A percentile compares a stretch with the other conserved stretches of the same genome.
Evolutionary conservation across 2,797 vertebrate species (phyloP).

Genomic region (Propithecus perrieri): DNA sequence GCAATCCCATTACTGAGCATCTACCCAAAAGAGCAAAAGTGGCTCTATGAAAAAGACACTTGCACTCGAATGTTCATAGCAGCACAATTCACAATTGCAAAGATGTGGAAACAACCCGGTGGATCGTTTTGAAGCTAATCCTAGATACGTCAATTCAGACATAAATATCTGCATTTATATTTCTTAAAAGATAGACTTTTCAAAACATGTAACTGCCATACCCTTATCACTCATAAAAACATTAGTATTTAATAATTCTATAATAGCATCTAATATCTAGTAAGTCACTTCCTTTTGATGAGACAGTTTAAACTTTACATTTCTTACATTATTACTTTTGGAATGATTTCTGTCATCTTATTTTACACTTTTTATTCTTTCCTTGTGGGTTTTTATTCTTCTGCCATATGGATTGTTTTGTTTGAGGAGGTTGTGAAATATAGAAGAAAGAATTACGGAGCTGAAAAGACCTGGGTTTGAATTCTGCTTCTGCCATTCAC

Average conservation of each 20-base stretch:
- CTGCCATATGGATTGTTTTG: constrained; percentile 47
- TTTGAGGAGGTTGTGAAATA: constrained; percentile 59
- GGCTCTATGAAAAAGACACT: no score
- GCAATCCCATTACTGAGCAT: no score
- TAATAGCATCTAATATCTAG: constrained; percentile 26
- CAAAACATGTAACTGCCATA: neutral
- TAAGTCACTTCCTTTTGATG: constrained; percentile 40
- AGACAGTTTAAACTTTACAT: constrained; percentile 32
- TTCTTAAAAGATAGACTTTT: constrained; percentile 44
- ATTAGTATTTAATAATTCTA: constrained; percentile 14
- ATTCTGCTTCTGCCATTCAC: constrained; percentile 48
- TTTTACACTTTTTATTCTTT: constrained; percentile 51
- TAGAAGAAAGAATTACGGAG: constrained; percentile 46
- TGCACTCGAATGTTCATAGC: no score
- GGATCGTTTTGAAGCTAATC: constrained; percentile 57
- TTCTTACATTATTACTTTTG: constrained; percentile 48
- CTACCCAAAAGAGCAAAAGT: no score
- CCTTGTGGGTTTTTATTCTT: neutral
- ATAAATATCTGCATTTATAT: constrained; percentile 55
- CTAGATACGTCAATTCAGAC: neutral
- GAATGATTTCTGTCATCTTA: constrained; percentile 6
- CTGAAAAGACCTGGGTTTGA: constrained; percentile 57
- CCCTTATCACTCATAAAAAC: constrained; percentile 44
- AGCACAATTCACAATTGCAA: no score
- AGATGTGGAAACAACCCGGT: no score